Percentiles rank a stretch among this genome's conserved stretches.
These are phyloP conservation scores for Pseudococcus viburni DNA, from an alignment of 2,888 invertebrate genomes.

Conservation along the genomic window DNA sequence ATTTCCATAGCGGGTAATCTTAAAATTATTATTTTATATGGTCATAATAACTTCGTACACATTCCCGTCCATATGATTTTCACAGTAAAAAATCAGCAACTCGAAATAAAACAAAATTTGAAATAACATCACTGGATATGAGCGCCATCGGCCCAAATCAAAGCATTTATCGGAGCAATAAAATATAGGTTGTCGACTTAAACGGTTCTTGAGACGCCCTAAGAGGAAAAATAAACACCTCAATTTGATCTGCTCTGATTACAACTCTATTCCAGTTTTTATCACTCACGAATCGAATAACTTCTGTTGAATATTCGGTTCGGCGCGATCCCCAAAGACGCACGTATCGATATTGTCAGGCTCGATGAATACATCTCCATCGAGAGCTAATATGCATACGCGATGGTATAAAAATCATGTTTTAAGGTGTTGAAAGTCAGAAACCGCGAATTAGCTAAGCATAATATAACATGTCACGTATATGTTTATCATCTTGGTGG, in stretches of 20 bases:
- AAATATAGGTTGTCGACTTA: slow-evolving; percentile 2
- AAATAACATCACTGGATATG: too few relatives aligned
- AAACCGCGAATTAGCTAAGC: slow-evolving; percentile 56
- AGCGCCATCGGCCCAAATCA: slow-evolving; percentile 51
- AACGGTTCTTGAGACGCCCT: neutral
- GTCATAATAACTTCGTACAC: neutral
- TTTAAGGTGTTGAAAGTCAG: slow-evolving; percentile 54
- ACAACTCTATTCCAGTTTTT: slow-evolving; percentile 50
- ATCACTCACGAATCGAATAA: slow-evolving; percentile 49
- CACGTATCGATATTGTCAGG: slow-evolving; percentile 50
- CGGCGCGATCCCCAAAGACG: slow-evolving; percentile 22
- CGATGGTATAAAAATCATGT: slow-evolving; percentile 46
- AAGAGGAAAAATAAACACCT: slow-evolving; percentile 52
- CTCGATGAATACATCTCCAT: neutral
- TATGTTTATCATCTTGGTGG: slow-evolving; percentile 63
- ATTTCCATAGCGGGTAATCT: neutral
- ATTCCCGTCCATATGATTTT: neutral
- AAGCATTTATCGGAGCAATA: slow-evolving; percentile 49
- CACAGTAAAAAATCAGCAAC: too few relatives aligned
- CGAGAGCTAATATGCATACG: slow-evolving; percentile 32
- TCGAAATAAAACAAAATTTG: too few relatives aligned
- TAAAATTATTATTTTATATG: neutral
- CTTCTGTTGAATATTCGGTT: slow-evolving; percentile 48
- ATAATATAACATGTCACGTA: slow-evolving; percentile 63
- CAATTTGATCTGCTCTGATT: slow-evolving; percentile 37